Evolutionary conservation across 2,797 vertebrate genomes (phyloP).

Genomic region (Thalassophryne amazonica): DNA sequence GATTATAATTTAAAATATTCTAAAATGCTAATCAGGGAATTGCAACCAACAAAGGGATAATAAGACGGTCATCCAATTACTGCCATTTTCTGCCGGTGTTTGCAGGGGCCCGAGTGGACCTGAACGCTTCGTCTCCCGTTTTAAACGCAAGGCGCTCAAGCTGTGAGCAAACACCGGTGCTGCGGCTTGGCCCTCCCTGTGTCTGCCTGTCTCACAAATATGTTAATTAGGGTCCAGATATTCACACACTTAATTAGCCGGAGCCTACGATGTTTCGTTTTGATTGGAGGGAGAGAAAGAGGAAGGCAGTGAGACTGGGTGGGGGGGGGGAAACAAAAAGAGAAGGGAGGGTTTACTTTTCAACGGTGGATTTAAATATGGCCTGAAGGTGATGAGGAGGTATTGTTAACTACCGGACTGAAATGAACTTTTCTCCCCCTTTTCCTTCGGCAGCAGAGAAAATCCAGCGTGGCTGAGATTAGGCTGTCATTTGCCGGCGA

Average conservation of each 20-base stretch:
- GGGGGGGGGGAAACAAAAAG: not conserved
- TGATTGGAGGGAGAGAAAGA: slow-evolving; percentile 53
- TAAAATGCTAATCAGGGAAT: slow-evolving; percentile 81
- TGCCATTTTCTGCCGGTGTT: slow-evolving; percentile 47
- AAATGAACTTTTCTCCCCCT: slow-evolving; percentile 64
- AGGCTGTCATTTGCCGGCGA: slow-evolving; percentile 61
- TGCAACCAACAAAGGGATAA: slow-evolving; percentile 81
- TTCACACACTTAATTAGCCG: slow-evolving; percentile 77
- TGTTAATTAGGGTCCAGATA: slow-evolving; percentile 79
- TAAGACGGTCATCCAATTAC: slow-evolving; percentile 80
- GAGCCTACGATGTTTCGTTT: slow-evolving; percentile 69
- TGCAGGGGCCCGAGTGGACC: slow-evolving; percentile 56
- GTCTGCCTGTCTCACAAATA: slow-evolving; percentile 78
- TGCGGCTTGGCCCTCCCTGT: slow-evolving; percentile 41
- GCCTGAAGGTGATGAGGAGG: slow-evolving; percentile 74
- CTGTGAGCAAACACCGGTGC: slow-evolving; percentile 67
- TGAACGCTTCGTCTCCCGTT: slow-evolving; percentile 38
- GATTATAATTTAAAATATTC: slow-evolving; percentile 82
- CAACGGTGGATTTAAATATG: slow-evolving; percentile 68
- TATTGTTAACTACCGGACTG: slow-evolving; percentile 72
- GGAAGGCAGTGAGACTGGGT: not conserved
- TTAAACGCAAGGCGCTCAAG: slow-evolving; percentile 53
- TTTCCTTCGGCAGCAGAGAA: slow-evolving; percentile 29
- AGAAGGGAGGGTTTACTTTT: slow-evolving; percentile 51
- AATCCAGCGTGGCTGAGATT: slow-evolving; percentile 57